Conservation (phyloP, 1,140 invertebrate species). For the Lanistes nyassanus region DNA sequence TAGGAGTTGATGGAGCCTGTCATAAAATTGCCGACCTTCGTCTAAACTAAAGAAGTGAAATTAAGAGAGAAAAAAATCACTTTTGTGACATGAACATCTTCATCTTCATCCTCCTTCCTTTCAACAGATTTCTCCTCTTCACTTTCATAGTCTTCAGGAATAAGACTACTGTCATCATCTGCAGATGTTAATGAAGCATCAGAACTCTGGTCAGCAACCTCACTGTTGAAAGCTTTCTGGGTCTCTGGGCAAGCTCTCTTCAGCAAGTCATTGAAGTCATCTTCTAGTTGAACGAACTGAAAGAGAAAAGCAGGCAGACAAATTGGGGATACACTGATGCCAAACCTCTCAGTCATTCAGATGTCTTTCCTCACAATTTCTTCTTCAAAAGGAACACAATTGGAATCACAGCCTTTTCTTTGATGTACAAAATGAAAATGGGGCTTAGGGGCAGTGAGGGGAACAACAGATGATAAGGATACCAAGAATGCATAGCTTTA, state of each 20-base stretch:
- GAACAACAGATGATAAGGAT: too few relatives aligned
- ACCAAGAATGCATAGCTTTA: too few relatives aligned
- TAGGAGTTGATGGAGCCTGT: background rate
- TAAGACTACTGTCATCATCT: conserved; percentile 64
- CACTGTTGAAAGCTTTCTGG: conserved; percentile 56
- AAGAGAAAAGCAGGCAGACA: conserved; percentile 13
- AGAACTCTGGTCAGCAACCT: conserved; percentile 40
- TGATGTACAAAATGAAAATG: too few relatives aligned
- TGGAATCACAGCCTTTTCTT: too few relatives aligned
- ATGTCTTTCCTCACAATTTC: background rate
- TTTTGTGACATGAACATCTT: conserved; percentile 67
- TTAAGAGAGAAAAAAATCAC: conserved; percentile 37
- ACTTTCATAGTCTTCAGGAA: conserved; percentile 69
- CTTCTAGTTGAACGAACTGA: conserved; percentile 53
- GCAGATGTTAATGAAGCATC: conserved; percentile 30
- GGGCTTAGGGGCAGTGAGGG: too few relatives aligned
- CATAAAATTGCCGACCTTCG: background rate
- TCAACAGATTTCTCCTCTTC: conserved; percentile 66
- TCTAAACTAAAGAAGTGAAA: background rate
- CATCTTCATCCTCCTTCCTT: conserved; percentile 56
- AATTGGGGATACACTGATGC: background rate
- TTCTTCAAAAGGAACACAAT: background rate
- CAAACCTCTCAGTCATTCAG: background rate
- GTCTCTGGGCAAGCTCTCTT: conserved; percentile 54
- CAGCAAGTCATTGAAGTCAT: conserved; percentile 63